Percentiles rank a stretch among this genome's conserved stretches.
Conservation (phyloP, 1,140 invertebrate genomes). For the Stratiolaelaps scimitus region DNA sequence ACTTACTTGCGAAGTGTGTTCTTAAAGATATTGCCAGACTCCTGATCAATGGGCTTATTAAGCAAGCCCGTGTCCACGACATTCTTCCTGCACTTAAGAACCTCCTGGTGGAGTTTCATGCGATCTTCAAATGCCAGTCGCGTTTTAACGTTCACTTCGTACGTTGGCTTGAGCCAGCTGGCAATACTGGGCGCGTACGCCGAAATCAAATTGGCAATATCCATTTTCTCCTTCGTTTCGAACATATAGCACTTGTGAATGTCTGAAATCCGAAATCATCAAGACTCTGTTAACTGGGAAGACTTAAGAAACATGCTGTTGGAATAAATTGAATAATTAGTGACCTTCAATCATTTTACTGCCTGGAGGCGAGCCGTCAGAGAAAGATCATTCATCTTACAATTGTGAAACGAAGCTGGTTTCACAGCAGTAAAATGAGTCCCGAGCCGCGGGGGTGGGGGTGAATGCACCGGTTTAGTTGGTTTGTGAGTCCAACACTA, state of each 20-base stretch:
- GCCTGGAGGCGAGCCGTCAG: too few species aligned
- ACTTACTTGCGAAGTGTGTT: conserved; percentile 63
- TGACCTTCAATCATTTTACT: too few species aligned
- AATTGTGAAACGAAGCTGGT: too few species aligned
- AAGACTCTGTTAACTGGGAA: too few species aligned
- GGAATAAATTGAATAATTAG: too few species aligned
- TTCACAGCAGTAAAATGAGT: too few species aligned
- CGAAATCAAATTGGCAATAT: conserved; percentile 79
- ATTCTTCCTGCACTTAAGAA: conserved; percentile 51
- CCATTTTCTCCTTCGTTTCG: conserved; percentile 69
- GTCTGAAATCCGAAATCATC: conserved; percentile 47
- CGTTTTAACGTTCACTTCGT: conserved; percentile 47
- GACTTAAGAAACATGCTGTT: too few species aligned
- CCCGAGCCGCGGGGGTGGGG: too few species aligned
- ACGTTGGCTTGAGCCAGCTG: conserved; percentile 69
- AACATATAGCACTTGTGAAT: conserved; percentile 81
- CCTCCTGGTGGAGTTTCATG: conserved; percentile 62
- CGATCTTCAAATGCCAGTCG: conserved; percentile 53
- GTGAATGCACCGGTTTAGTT: too few species aligned
- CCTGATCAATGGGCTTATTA: conserved; percentile 61
- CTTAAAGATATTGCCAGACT: conserved; percentile 61
- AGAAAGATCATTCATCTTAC: too few species aligned
- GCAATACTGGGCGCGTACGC: conserved; percentile 74
- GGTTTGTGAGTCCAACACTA: too few species aligned
- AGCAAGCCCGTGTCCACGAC: conserved; percentile 70